These are phyloP conservation scores for Styela clava DNA, from an alignment of 23 tunicate species.

Conservation along the genomic window DNA sequence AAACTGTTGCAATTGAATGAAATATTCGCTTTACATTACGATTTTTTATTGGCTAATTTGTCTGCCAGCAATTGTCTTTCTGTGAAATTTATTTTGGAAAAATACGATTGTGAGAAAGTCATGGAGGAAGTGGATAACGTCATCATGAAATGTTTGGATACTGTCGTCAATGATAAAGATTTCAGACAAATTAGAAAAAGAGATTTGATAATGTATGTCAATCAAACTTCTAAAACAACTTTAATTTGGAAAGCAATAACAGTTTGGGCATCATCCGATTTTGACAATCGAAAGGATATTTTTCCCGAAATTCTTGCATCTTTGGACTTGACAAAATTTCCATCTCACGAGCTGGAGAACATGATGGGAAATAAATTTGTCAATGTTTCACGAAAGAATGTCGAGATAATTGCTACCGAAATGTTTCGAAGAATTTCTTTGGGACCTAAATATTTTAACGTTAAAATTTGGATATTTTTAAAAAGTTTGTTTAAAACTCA, in stretches of 20 bases:
- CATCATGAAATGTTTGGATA: background rate
- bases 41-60: background rate
- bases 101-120: background rate
- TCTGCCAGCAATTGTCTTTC: background rate
- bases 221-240: background rate
- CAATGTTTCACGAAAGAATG: background rate
- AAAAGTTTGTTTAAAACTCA: background rate
- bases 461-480: background rate
- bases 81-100: slow-evolving; percentile 1
- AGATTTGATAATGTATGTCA: background rate
- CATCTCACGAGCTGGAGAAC: background rate
- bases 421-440: background rate
- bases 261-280: slow-evolving; percentile 8
- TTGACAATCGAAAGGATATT: background rate
- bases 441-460: background rate
- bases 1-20: background rate
- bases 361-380: background rate
- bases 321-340: background rate
- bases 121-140: background rate
- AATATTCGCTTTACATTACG: background rate
- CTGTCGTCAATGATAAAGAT: background rate
- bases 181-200: background rate
- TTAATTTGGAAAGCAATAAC: background rate
- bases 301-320: background rate
- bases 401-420: background rate